A percentile compares a stretch with the other conserved stretches of the same genome.
Evolutionary conservation across 2,888 invertebrate species (phyloP).

Genomic region (Drosophila ustulata): DNA sequence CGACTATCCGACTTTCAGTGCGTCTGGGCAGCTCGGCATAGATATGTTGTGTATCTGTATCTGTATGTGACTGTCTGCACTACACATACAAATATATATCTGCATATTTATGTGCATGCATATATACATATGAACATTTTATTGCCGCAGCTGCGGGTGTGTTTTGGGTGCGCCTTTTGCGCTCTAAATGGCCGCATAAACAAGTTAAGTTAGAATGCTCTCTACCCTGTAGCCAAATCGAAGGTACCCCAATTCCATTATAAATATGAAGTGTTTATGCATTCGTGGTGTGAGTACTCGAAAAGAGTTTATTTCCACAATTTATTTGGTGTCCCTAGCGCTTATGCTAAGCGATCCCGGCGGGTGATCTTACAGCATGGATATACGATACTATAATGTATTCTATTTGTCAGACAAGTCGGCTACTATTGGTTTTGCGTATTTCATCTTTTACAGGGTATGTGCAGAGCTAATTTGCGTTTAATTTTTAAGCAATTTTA

Average conservation of each 20-base stretch:
- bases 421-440: background rate
- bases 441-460: constrained; percentile 5
- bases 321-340: constrained; percentile 2
- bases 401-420: background rate
- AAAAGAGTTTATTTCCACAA: constrained; percentile 16
- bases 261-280: constrained; percentile 10
- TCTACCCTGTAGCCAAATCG: constrained; percentile 20
- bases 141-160: constrained; percentile 77
- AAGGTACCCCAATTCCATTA: constrained; percentile 21
- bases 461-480: background rate
- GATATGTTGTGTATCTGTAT: constrained; percentile 29
- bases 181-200: constrained; percentile 56
- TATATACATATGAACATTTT: constrained; percentile 51
- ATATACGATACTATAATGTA: constrained; percentile 5
- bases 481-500: background rate
- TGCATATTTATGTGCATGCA: constrained; percentile 53
- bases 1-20: constrained; percentile 54
- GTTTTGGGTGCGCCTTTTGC: constrained; percentile 72
- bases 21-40: constrained; percentile 40
- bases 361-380: background rate
- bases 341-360: constrained; percentile 3
- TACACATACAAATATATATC: constrained; percentile 14
- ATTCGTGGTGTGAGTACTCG: constrained; percentile 1
- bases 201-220: constrained; percentile 31
- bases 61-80: constrained; percentile 13